These are phyloP conservation scores for Rallus limicola DNA, from an alignment of 2,113 vertebrate species.

Conservation along the genomic window DNA sequence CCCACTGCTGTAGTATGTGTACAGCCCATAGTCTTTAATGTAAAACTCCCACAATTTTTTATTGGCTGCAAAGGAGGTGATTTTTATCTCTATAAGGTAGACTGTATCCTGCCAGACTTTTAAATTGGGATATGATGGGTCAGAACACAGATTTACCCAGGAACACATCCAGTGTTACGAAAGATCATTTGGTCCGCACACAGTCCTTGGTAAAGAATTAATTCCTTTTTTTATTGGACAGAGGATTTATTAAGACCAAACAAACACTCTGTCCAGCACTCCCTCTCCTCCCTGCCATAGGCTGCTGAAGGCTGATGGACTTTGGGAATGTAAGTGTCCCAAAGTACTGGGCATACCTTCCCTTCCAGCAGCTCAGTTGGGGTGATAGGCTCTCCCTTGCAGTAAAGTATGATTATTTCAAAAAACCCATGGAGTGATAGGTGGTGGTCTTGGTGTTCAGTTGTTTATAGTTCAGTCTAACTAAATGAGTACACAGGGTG, in stretches of 20 bases:
- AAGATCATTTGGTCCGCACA: background rate
- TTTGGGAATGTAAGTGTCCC: background rate
- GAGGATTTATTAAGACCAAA: background rate
- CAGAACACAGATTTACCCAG: background rate
- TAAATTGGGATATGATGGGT: background rate
- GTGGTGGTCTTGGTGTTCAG: background rate
- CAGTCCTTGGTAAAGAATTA: background rate
- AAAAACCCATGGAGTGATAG: background rate
- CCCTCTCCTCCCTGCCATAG: fast-evolving
- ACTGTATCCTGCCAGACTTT: background rate
- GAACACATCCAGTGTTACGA: background rate
- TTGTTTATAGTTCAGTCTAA: background rate
- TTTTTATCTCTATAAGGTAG: background rate
- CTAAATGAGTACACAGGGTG: background rate
- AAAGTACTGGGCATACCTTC: background rate
- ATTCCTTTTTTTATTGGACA: background rate
- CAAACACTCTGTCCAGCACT: no score
- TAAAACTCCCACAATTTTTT: background rate
- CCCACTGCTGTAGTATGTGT: background rate
- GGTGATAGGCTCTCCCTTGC: background rate
- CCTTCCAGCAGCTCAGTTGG: background rate
- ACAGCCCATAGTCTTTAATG: background rate
- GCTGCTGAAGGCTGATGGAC: background rate
- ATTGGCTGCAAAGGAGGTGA: background rate
- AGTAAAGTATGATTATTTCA: background rate